Percentiles rank a stretch among this genome's conserved stretches.
These are phyloP conservation scores for Clupea harengus DNA, from an alignment of 2,113 vertebrate genomes.

Conservation along the genomic window DNA sequence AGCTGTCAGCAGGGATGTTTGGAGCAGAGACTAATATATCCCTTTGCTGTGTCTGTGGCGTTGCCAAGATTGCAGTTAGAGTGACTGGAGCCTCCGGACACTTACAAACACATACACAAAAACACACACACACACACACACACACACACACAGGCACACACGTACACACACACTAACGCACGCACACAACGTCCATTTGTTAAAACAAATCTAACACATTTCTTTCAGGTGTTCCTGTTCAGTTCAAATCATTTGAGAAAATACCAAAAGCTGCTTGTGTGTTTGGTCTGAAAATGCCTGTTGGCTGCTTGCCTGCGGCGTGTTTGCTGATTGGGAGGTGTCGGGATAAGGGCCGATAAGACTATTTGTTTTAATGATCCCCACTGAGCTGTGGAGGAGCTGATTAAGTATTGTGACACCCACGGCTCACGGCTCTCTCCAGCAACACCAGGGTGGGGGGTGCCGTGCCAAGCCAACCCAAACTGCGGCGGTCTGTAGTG, in stretches of 20 bases:
- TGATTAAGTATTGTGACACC: conserved; percentile 1
- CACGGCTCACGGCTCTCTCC: not conserved
- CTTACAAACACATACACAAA: not conserved
- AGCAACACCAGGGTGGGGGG: not conserved
- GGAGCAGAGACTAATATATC: not conserved
- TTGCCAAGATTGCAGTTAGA: not conserved
- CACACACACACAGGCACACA: not conserved
- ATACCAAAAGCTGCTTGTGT: too few species aligned
- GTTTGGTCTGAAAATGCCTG: not conserved
- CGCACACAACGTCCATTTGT: too few species aligned
- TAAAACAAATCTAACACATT: too few species aligned
- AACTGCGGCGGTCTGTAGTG: not conserved
- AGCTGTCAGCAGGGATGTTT: not conserved
- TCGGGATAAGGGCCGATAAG: not conserved
- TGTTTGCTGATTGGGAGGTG: not conserved
- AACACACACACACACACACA: not conserved
- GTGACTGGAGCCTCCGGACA: not conserved
- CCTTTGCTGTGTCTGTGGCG: not conserved
- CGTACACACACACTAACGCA: not conserved
- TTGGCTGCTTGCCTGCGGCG: not conserved
- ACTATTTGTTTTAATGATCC: not conserved
- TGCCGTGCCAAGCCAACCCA: not conserved
- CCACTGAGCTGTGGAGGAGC: not conserved
- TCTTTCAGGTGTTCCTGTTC: too few species aligned
- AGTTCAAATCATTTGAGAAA: too few species aligned